These are phyloP conservation scores for Oscheius sp. DNA, from an alignment of 1,140 invertebrate genomes.

Conservation along the genomic window DNA sequence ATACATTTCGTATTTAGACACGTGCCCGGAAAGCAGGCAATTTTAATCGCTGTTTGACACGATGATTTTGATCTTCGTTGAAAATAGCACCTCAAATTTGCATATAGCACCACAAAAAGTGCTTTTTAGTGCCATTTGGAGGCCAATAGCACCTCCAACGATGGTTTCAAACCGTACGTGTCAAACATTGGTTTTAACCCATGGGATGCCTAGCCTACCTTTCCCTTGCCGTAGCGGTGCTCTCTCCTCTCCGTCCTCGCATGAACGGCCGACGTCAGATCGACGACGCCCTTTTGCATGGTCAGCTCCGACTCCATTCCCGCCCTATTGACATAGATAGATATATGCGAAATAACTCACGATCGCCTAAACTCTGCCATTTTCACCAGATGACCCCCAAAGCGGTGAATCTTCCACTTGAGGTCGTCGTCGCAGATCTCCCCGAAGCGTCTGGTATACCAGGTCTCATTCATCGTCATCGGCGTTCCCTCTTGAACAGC, in stretches of 20 bases:
- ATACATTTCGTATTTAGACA: neutral
- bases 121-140: too few relatives aligned
- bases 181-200: too few relatives aligned
- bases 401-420: neutral
- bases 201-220: neutral
- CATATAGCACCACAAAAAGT: too few relatives aligned
- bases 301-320: slow-evolving; percentile 30
- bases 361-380: slow-evolving; percentile 25
- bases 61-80: neutral
- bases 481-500: neutral
- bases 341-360: neutral
- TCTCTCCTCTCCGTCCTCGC: neutral
- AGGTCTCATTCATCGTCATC: neutral
- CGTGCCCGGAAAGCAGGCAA: neutral
- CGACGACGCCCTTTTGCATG: slow-evolving; percentile 14
- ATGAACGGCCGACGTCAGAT: slow-evolving; percentile 17
- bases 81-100: too few relatives aligned
- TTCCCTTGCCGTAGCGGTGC: neutral
- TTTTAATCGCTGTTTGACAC: neutral
- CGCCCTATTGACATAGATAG: neutral
- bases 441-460: neutral
- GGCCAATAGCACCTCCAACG: too few relatives aligned
- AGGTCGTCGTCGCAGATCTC: neutral
- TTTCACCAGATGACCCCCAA: slow-evolving; percentile 5
- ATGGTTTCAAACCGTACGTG: too few relatives aligned